Conservation (phyloP, 2,113 vertebrate species). For the Tyrannus savana region DNA sequence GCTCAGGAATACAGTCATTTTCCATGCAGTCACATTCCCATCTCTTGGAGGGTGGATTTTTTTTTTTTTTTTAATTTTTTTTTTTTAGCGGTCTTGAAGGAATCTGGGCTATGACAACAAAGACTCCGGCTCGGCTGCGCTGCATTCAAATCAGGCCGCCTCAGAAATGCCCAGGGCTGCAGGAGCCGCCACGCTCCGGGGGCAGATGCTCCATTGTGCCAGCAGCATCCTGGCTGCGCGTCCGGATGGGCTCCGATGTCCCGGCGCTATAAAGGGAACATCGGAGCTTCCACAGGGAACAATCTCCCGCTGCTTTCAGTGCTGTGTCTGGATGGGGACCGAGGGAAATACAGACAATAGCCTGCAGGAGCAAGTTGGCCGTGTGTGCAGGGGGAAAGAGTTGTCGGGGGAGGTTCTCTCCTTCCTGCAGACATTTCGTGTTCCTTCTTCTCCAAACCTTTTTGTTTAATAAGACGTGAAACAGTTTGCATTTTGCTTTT, state of each 20-base stretch:
- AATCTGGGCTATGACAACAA: slow-evolving; percentile 52
- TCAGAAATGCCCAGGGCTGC: not conserved
- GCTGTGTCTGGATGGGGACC: not conserved
- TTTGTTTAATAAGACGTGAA: not conserved
- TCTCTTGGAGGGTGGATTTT: not conserved
- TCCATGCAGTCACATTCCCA: not conserved
- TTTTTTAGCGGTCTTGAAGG: slow-evolving; percentile 14
- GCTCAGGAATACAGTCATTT: not conserved
- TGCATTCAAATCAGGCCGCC: not conserved
- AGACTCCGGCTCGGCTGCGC: not conserved
- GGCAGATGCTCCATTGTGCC: not conserved
- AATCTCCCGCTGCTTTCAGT: not conserved
- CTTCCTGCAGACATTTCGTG: not conserved
- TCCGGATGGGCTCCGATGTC: not conserved
- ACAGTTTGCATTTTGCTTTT: not conserved
- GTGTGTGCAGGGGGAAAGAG: not conserved
- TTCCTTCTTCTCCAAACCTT: not conserved
- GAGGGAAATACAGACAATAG: slow-evolving; percentile 39
- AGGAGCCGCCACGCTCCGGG: not conserved
- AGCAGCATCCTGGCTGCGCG: not conserved
- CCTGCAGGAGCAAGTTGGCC: not conserved
- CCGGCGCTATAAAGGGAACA: not conserved
- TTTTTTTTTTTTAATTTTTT: not conserved
- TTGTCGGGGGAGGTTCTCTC: not conserved
- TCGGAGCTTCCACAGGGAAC: not conserved